Evolutionary conservation across 1,140 invertebrate species (phyloP).

Genomic region (Holcopasites calliopsidis): DNA sequence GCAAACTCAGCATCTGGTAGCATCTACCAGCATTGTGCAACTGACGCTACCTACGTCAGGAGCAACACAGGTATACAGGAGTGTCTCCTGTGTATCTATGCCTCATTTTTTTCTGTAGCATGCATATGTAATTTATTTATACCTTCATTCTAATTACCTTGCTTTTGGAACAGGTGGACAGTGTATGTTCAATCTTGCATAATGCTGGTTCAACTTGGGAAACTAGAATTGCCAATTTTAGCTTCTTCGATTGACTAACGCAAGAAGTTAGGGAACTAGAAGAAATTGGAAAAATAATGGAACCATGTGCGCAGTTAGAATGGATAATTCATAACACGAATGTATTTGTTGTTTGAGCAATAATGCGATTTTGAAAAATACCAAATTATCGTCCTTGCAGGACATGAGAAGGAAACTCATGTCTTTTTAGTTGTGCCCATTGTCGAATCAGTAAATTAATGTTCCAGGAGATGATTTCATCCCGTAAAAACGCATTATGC

Average conservation of each 20-base stretch:
- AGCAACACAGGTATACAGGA: slow-evolving; percentile 84
- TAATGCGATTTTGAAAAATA: no score
- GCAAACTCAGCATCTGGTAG: slow-evolving; percentile 81
- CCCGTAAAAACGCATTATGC: no score
- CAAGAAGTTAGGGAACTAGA: no score
- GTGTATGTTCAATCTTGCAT: slow-evolving; percentile 66
- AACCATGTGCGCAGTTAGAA: no score
- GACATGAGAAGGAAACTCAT: no score
- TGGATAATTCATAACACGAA: no score
- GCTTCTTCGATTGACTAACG: slow-evolving; percentile 10
- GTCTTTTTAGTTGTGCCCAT: no score
- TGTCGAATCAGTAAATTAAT: no score
- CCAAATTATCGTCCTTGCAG: no score
- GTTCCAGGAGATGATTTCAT: no score
- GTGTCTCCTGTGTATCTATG: slow-evolving; percentile 76
- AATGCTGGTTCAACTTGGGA: slow-evolving; percentile 73
- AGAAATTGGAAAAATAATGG: no score
- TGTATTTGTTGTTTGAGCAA: no score
- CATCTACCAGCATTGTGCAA: slow-evolving; percentile 90
- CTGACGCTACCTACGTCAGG: slow-evolving; percentile 86
- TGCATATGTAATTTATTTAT: slow-evolving; percentile 49
- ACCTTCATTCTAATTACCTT: slow-evolving; percentile 14
- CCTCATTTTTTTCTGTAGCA: slow-evolving; percentile 54
- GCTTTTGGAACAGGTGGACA: slow-evolving; percentile 24
- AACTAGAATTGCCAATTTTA: background rate